Base-by-base conservation (phyloP, 2,797 vertebrate species). In the Holocentrus rufus region DNA sequence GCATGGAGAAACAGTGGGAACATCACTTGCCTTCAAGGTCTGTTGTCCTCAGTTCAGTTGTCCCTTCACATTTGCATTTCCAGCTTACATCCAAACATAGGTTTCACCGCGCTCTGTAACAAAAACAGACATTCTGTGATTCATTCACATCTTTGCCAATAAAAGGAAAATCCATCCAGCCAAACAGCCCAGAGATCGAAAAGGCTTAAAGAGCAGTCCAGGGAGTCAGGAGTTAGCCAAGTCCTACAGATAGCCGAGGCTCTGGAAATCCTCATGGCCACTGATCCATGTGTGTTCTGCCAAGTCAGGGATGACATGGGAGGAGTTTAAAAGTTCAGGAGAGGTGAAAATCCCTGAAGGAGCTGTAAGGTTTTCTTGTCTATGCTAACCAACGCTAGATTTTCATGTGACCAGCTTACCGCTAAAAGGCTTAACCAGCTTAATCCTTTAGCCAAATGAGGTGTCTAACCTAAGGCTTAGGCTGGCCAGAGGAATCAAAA, bases 391-490 rank as follows among this genome's bases (percentile, higher is more conserved):
- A 6, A 84, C 71, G 82, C 70, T 81, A 84, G 82, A 84, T 89
- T 89, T 92, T 87, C 87, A 89, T 90, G 91, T 89, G 85, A 91
- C 88, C 88, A 85, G 89, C 78, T 92, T 93, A 88, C 80, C 72
- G 63, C 89, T 91, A 90, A 92, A 92, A 85, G 87, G 91, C 85
- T 93, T 92, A 31, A 92, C 65, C 7, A 14, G 76, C 76, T 82
- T 92, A 92, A 93, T 93, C 91, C 90, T 80, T 85, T 66, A 81
- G 82, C 85, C 87, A 92, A 89, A 90, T 84, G 80, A 89, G 84
- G 86, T 83, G 86, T 88, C 88, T 88, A 82, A 91, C 82, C 72
- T 81, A 10, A 84, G 66, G 72, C 82, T 87, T 74, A 83, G 82
- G 69, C 81, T 61, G 63, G 73, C 70, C 71, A 50, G 18, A 65